Evolutionary conservation across 2,888 invertebrate species (phyloP), one percentile per base, ranked within the genome.

Genomic region (Strigamia transsilvanica): DNA sequence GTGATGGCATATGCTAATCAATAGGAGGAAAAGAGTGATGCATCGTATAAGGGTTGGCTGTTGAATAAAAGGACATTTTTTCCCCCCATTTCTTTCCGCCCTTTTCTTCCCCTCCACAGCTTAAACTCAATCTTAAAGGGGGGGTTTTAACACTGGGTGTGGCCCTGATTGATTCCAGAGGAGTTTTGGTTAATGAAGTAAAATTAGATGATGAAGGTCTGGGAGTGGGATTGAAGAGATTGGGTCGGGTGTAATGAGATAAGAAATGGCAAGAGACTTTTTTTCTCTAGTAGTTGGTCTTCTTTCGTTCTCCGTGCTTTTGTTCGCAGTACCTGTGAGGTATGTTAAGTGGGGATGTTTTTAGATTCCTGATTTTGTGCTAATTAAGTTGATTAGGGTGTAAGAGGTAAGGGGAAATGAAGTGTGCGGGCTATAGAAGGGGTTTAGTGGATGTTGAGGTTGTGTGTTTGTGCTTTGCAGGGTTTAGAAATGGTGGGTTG

Each of bases 181-280:
- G 73, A 73, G 73, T 73, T 73, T 73, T 73, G 73, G 73, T 73
- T 73, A 73, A 73, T 73, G 73, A 73, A 73, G 73, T 73, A 73
- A 73, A 73, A 73, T 73, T 73, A 73, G 73, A 73, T 73, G 73
- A 73, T 73, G 73, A 32, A 73, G 73, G 73, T 73, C 27, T 73
- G 32, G 73, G 32, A 73, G 73, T 73, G 13, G 73, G 73, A 15
- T 32, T 27, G 73, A 73, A 73, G 27, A 73, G 73, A 73, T 73
- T 73, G 73, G 73, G 32, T 73, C n/a, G 73, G 73, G 73, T n/a
- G 56, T 73, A 73, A 73, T 73, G 73, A 73, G 73, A 73, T 73
- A 73, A 73, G 32, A 73, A 32, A 73, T 73, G 32, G 27, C n/a
- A 27, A 73, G 73, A 73, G 73, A 18, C 6, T 56, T 56, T 56